Base-by-base conservation (phyloP, 2,888 invertebrate genomes). In the Cataglyphis rosenhaueri region DNA sequence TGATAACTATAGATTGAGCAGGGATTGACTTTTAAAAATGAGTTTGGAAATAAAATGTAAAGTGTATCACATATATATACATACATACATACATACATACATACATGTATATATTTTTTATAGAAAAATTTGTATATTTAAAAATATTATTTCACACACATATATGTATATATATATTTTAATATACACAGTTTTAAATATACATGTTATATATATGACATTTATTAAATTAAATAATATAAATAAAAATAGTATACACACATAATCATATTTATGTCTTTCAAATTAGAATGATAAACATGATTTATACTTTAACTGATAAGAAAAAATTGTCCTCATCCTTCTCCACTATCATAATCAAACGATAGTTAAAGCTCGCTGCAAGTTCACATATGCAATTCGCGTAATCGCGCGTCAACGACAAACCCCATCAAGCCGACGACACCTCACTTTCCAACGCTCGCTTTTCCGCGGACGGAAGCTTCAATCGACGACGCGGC, bases 401-500 rank as follows among this genome's bases (percentile, higher is more conserved):
- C 25, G 38, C 21, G 41, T 68, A 29, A 66, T 48, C 25, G 18
- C 44, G 25, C 38, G 66, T 68, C 29, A 32, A 41, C 21, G 57
- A 57, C 68, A 41, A 5, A 29, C 1, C 41, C n/a, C 70, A 44
- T 70, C 70, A 41, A 59, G 78, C 57, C 41, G 41, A 44, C 10
- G 57, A 29, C 57, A 70, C 32, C 57, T 57, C n/a, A 35, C 29
- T 66, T n/a, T 10, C 76, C 12, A 29, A 8, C 21, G 41, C 9
- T 68, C 57, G 44, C 64, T 64, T 64, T 74, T 74, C 44, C 62
- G 61, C 29, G 15, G 41, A 15, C 29, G n/a, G 18, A n/a, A 18
- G 48, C 48, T 48, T 73, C 74, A 62, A 74, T 62, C 74, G 64
- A 74, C 44, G 62, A 48, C n/a, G 29, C 15, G 15, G 62, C 4